Evolutionary conservation across 1,140 invertebrate species (phyloP), one percentile per base, ranked within the genome.

Genomic region (Drosophila mauritiana): DNA sequence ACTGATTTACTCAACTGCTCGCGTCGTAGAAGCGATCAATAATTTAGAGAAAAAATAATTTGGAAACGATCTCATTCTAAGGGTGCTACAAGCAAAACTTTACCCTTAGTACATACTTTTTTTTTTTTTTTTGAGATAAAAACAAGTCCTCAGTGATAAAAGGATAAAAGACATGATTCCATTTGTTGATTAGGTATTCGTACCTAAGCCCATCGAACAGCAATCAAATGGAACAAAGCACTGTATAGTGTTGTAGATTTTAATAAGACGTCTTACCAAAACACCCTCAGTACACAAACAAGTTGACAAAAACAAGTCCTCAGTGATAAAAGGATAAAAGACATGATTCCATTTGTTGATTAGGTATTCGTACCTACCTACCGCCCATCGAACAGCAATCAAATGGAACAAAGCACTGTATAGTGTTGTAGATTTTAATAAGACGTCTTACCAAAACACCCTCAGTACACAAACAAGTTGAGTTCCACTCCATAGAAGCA

Each of bases 251-350:
- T 46, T 25, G n/a, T 25, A 1, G 20, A 13, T 46, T 6, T 13
- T 0, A 13, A 22, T 13, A 12, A 13, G 22, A 25, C 13, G 12
- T 6, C 13, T 25, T 46, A 7, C 11, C 12, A 46, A 48, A 48
- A 22, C 1, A 27, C 22, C 22, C 7, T 8, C 13, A 27, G 3
- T 13, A 22, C 17, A 22, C 20, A 13, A 22, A 0, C 31, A 10
- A 31, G 31, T 31, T 1, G 31, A 31, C n/a, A 8, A 25, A 25
- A 46, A 46, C 12, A 22, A 46, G 13, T 46, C 12, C 43, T 7
- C 13, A 25, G 22, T 46, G 43, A 48, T 48, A 48, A 48, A 25
- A n/a, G 45, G 25, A 49, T 31, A 15, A n/a, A 48, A n/a, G 4
- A 13, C 43, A 27, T 6, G 25, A 27, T 10, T 1, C 31, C 31